Evolutionary conservation across 2,797 vertebrate species (phyloP).

Genomic region (Acropternis orthonyx): DNA sequence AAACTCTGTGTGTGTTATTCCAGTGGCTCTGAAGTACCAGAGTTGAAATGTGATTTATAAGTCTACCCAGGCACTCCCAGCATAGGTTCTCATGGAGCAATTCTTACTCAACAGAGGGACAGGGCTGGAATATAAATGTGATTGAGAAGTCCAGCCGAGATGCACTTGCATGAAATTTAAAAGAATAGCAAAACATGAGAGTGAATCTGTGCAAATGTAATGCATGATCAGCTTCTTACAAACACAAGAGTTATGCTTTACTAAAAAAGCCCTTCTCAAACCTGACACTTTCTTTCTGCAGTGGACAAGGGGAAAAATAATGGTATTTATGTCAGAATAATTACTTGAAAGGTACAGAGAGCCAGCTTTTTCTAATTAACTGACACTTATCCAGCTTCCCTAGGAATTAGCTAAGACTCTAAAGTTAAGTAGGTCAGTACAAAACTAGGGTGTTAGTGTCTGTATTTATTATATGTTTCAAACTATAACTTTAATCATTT

Average conservation of each 20-base stretch:
- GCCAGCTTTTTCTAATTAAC: slow-evolving; percentile 44
- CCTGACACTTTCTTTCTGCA: slow-evolving; percentile 53
- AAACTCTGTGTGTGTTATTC: not conserved
- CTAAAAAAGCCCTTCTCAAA: slow-evolving; percentile 29
- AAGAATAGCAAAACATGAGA: not conserved
- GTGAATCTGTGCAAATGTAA: not conserved
- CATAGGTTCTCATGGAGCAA: not conserved
- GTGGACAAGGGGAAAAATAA: slow-evolving; percentile 30
- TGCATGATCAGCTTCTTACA: not conserved
- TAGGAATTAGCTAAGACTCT: slow-evolving; percentile 39
- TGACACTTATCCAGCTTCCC: slow-evolving; percentile 56
- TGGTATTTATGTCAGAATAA: slow-evolving; percentile 65
- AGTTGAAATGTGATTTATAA: slow-evolving; percentile 21
- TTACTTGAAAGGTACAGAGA: slow-evolving; percentile 46
- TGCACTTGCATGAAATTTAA: not conserved
- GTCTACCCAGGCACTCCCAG: not conserved
- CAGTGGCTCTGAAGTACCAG: not conserved
- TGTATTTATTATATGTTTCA: not conserved
- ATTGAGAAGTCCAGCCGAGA: not conserved
- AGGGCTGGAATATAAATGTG: slow-evolving; percentile 12
- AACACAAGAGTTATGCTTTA: not conserved
- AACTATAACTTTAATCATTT: not conserved
- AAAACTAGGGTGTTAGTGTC: not conserved
- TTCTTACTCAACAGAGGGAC: not conserved
- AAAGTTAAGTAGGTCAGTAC: slow-evolving; percentile 51